Evolutionary conservation across 2,113 vertebrate genomes (phyloP).

Genomic region (Myrmecobius fasciatus): DNA sequence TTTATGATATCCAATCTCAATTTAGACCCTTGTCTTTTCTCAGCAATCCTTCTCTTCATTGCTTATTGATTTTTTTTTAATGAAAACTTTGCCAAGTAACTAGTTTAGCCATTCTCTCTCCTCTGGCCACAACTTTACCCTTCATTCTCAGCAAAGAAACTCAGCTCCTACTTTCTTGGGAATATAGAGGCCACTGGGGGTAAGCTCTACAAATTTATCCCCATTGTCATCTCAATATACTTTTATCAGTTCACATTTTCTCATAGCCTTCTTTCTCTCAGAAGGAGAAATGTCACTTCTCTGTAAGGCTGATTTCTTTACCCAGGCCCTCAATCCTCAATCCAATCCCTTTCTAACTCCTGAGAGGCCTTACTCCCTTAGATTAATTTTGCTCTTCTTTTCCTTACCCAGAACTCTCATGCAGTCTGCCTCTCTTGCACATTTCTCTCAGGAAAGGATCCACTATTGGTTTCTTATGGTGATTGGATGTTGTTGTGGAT

Average conservation of each 20-base stretch:
- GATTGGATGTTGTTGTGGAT: not conserved
- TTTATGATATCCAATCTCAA: not conserved
- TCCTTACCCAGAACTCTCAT: not conserved
- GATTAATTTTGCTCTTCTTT: not conserved
- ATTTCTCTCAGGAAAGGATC: not conserved
- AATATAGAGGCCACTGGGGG: not conserved
- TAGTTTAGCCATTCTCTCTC: not conserved
- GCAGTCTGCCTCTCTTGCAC: not conserved
- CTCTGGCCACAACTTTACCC: not conserved
- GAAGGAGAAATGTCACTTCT: not conserved
- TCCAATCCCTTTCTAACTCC: not conserved
- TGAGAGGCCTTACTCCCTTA: not conserved
- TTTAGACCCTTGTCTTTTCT: not conserved
- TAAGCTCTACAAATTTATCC: not conserved
- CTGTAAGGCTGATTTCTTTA: not conserved
- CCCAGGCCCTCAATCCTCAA: not conserved
- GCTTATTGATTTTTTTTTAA: not conserved
- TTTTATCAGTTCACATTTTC: not conserved
- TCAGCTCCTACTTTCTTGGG: not conserved
- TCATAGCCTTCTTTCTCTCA: slow-evolving; percentile 2
- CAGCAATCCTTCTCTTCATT: not conserved
- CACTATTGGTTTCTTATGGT: not conserved
- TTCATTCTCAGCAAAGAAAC: not conserved
- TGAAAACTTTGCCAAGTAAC: not conserved
- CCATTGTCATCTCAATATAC: not conserved